Percentiles rank a stretch among this genome's conserved stretches.
These are phyloP conservation scores for Sclerurus mexicanus DNA, from an alignment of 2,113 vertebrate species.

Conservation along the genomic window DNA sequence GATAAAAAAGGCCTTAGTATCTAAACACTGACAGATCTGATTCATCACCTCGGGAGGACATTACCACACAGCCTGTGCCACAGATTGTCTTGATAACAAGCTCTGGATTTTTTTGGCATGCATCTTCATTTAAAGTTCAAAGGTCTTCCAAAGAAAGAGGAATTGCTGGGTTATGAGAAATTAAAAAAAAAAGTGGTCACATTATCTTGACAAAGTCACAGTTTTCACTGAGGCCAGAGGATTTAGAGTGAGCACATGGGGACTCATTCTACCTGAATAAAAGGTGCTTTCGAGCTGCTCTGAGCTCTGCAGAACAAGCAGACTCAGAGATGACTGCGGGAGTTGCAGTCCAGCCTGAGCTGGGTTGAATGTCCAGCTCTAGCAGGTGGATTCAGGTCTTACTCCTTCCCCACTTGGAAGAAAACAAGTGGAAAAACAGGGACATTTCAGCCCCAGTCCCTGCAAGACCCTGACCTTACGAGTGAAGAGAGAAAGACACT, in stretches of 20 bases:
- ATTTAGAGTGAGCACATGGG: background rate
- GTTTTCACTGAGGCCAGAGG: background rate
- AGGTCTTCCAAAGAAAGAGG: background rate
- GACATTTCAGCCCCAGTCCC: background rate
- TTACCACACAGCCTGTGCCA: background rate
- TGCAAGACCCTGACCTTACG: background rate
- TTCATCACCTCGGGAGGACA: slow-evolving; percentile 42
- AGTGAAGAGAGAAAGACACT: rapidly evolving
- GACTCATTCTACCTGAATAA: background rate
- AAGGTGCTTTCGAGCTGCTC: background rate
- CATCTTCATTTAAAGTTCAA: slow-evolving; percentile 45
- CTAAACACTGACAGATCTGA: slow-evolving; percentile 61
- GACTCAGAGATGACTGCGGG: rapidly evolving
- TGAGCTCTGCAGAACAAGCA: background rate
- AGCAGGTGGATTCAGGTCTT: background rate
- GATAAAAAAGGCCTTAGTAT: slow-evolving; percentile 52
- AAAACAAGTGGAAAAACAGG: background rate
- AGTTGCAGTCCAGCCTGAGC: background rate
- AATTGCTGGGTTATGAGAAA: background rate
- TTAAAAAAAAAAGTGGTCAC: background rate
- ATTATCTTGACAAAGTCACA: background rate
- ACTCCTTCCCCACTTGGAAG: background rate
- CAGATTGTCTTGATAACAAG: slow-evolving; percentile 49
- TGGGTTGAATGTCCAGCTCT: background rate
- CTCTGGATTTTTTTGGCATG: background rate